phyloP scores from a whole-genome alignment of 1,140 invertebrate genomes.

The Drosophila mauritiana region DNA sequence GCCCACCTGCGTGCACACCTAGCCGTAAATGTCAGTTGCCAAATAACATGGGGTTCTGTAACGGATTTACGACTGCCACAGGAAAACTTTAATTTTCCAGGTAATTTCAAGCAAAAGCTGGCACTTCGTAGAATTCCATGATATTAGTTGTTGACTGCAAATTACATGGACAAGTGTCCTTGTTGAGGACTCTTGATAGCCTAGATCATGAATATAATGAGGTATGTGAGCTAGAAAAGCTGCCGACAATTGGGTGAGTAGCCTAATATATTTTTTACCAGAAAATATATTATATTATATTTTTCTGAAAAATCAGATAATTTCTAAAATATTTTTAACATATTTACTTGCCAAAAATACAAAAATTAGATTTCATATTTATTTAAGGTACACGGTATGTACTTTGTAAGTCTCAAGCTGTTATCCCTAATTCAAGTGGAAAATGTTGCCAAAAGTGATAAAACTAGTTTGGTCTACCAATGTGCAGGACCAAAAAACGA shows the following conservation, averaged over 20 bases:
- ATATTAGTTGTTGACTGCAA: conserved; percentile 6
- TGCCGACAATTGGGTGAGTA: no score
- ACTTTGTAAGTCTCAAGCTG: background rate
- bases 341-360: no score
- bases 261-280: no score
- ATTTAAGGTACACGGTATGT: no score
- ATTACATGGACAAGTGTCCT: conserved; percentile 6
- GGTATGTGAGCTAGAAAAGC: no score
- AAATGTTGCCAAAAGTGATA: no score
- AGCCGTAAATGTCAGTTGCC: conserved; percentile 39
- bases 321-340: no score
- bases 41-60: conserved; percentile 34
- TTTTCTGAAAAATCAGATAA: no score
- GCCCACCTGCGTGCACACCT: conserved; percentile 48
- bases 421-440: background rate
- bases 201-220: background rate
- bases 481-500: conserved; percentile 11
- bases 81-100: conserved; percentile 29
- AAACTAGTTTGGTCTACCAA: background rate
- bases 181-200: background rate
- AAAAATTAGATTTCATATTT: no score
- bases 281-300: no score
- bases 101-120: conserved; percentile 14
- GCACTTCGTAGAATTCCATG: conserved; percentile 4
- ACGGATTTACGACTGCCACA: conserved; percentile 35